Base-by-base conservation (phyloP, 2,113 vertebrate genomes). In the Echinops telfairi region DNA sequence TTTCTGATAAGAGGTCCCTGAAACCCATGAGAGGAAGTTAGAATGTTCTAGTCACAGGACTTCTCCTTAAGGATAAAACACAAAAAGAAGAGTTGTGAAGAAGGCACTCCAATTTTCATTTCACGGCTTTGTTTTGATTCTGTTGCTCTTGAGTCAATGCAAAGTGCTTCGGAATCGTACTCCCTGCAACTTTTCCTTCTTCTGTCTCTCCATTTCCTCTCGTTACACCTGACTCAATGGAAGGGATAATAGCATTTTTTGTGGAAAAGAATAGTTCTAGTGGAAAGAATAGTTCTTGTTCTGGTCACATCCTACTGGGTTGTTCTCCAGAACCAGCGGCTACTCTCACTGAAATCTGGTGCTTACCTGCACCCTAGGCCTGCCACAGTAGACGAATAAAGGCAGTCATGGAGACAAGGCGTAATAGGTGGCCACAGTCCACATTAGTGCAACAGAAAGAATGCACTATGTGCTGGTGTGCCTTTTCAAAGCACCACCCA, bases 41-140 rank as follows among this genome's bases (percentile, higher is more conserved):
- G 94, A 88, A 75, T 77, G 4, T 6, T 88, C 68, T 78, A 90
- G 8, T 70, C 58, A 20, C 47, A 53, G 47, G 47, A 11, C 47
- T 53, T 14, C 47, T 53, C 64, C 73, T 79, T 68, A 27, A 53
- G 27, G 22, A 40, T 1, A 22, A 29, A 90, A 1, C 53, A 40
- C 20, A 66, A 73, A 94, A 58, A 83, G 40, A 40, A 40, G 15
- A 40, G 33, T 22, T 73, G 11, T 1, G 0, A 22, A 23, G 25
- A 88, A 88, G 53, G 47, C 19, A 29, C 8, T 62, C 73, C 25
- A 73, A 29, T 70, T 73, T 91, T 86, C 70, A 79, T 90, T 88
- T 87, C 86, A 90, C 29, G 62, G 60, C 86, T 79, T 94, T 62
- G 78, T 43, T 90, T 84, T 66, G 71, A 40, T 58, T 85, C 76